Evolutionary conservation across 2,113 vertebrate genomes (phyloP).

Genomic region (Cyanistes caeruleus): DNA sequence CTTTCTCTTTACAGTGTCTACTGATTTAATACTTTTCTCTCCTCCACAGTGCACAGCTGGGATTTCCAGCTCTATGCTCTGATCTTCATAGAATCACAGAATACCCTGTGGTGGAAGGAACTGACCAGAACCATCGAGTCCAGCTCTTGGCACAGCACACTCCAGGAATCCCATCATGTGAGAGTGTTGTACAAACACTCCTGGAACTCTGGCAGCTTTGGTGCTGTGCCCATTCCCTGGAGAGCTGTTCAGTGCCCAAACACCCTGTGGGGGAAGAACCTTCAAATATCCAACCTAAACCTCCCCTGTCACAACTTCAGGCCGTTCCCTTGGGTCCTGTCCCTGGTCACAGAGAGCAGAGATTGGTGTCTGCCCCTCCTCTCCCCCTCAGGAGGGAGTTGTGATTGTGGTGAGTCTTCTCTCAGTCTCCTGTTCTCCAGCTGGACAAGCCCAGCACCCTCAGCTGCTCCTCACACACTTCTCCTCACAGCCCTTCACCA

Average conservation of each 20-base stretch:
- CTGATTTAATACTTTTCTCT: background rate
- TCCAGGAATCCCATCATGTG: background rate
- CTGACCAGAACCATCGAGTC: rapidly evolving
- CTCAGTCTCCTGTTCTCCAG: background rate
- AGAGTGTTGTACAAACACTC: rapidly evolving
- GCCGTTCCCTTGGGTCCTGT: rapidly evolving
- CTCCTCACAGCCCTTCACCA: background rate
- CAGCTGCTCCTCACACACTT: background rate
- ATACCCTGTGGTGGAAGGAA: background rate
- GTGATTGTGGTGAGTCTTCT: rapidly evolving
- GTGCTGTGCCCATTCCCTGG: background rate
- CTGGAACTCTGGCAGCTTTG: background rate
- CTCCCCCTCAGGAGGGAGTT: rapidly evolving
- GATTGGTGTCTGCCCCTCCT: background rate
- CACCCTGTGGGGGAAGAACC: background rate
- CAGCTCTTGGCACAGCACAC: background rate
- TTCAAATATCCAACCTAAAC: background rate
- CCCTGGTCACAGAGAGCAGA: background rate
- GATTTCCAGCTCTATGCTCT: background rate
- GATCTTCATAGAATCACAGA: too few species aligned
- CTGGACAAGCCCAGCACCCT: background rate
- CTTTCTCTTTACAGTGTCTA: background rate
- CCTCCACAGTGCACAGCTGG: background rate
- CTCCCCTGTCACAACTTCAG: background rate
- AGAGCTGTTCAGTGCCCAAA: too few species aligned